A percentile compares a stretch with the other conserved stretches of the same genome.
Evolutionary conservation across 2,113 vertebrate genomes (phyloP).

Genomic region (Ceuthmochares aereus): DNA sequence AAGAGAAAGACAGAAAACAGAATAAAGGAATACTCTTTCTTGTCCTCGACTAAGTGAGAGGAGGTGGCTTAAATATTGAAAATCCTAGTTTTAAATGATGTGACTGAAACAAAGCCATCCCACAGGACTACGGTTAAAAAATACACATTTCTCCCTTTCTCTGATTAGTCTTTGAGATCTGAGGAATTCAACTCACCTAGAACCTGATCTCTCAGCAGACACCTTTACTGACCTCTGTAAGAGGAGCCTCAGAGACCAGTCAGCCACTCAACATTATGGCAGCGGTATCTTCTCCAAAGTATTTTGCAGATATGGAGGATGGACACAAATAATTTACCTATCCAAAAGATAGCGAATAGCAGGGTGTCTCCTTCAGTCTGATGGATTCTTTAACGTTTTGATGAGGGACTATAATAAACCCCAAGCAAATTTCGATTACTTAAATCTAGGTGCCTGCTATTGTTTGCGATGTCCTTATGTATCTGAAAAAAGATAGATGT

Average conservation of each 20-base stretch:
- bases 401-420: not conserved
- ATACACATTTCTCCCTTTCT: not conserved
- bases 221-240: not conserved
- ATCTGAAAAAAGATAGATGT: not conserved
- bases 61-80: not conserved
- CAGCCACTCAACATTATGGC: not conserved
- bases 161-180: not conserved
- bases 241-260: not conserved
- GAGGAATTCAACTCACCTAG: not conserved
- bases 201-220: not conserved
- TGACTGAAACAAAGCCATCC: not conserved
- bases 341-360: not conserved
- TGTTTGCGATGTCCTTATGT: not conserved
- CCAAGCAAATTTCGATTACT: not conserved
- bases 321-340: not conserved
- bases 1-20: not conserved
- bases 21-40: not conserved
- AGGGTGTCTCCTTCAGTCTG: not conserved
- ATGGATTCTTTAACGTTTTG: not conserved
- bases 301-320: not conserved
- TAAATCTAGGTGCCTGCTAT: not conserved
- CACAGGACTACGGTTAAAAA: not conserved
- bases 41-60: not conserved
- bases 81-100: not conserved
- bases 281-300: not conserved